Evolutionary conservation across 2,113 vertebrate genomes (phyloP).

Genomic region (Cepphus grylle): DNA sequence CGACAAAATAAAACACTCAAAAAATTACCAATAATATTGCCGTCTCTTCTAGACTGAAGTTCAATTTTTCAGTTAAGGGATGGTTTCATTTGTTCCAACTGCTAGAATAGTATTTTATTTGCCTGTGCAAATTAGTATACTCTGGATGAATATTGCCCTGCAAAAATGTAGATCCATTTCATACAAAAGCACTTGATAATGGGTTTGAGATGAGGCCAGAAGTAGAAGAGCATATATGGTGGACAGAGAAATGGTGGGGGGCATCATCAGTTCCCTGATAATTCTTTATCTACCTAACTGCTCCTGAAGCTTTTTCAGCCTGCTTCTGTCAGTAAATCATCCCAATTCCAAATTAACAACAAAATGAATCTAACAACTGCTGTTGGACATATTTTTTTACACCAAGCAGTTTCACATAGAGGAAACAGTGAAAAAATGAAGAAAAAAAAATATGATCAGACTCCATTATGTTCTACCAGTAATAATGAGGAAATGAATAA

Average conservation of each 20-base stretch:
- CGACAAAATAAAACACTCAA: neutral
- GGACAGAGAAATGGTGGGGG: fast-evolving
- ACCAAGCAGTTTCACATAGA: neutral
- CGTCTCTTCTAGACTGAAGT: neutral
- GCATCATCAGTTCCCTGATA: neutral
- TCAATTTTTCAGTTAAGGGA: neutral
- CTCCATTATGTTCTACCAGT: neutral
- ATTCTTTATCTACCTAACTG: neutral
- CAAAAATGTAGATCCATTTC: neutral
- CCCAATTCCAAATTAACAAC: neutral
- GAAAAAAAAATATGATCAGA: neutral
- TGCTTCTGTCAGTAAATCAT: neutral
- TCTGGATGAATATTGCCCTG: neutral
- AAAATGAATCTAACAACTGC: neutral
- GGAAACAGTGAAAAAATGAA: neutral
- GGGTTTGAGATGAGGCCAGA: neutral
- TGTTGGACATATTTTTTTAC: neutral
- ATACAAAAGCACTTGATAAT: neutral
- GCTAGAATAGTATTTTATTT: neutral
- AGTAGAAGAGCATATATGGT: neutral
- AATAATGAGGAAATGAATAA: neutral
- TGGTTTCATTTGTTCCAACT: neutral
- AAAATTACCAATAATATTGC: neutral
- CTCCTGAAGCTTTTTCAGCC: neutral
- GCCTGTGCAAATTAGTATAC: neutral